These are phyloP conservation scores for Myiothlypis coronata DNA, from an alignment of 2,797 vertebrate species.

Conservation along the genomic window DNA sequence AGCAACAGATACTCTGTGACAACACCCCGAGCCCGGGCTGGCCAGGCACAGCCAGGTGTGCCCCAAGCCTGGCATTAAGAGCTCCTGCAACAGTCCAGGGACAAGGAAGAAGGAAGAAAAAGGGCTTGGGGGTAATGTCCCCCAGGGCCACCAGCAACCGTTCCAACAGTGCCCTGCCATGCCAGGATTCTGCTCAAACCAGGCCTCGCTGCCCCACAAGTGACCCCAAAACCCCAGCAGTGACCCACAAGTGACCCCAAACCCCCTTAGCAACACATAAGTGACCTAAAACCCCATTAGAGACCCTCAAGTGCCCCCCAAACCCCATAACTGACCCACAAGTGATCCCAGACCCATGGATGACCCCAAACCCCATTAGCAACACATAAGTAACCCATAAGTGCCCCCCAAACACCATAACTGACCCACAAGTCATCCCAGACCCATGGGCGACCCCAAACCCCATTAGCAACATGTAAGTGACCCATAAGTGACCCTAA, in stretches of 20 bases:
- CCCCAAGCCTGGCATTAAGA: neutral
- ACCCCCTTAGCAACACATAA: no score
- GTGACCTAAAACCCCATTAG: neutral
- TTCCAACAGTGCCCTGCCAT: neutral
- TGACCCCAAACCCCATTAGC: neutral
- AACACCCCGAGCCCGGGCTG: neutral
- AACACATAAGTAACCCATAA: neutral
- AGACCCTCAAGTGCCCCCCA: neutral
- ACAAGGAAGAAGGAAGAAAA: neutral
- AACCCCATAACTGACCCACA: neutral
- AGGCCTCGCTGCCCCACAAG: neutral
- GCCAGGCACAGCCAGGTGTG: accelerated
- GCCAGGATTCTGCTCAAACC: neutral
- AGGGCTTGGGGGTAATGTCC: accelerated
- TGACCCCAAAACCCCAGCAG: neutral
- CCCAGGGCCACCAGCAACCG: neutral
- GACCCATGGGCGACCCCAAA: no score
- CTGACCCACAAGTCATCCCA: no score
- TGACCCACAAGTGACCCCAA: neutral
- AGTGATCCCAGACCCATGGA: neutral
- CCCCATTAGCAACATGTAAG: no score
- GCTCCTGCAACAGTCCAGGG: neutral
- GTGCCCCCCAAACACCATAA: neutral
- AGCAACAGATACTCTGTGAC: neutral
- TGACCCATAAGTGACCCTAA: no score